These are phyloP conservation scores for Rattus rattus DNA, from an alignment of 2,113 vertebrate genomes.

Conservation along the genomic window DNA sequence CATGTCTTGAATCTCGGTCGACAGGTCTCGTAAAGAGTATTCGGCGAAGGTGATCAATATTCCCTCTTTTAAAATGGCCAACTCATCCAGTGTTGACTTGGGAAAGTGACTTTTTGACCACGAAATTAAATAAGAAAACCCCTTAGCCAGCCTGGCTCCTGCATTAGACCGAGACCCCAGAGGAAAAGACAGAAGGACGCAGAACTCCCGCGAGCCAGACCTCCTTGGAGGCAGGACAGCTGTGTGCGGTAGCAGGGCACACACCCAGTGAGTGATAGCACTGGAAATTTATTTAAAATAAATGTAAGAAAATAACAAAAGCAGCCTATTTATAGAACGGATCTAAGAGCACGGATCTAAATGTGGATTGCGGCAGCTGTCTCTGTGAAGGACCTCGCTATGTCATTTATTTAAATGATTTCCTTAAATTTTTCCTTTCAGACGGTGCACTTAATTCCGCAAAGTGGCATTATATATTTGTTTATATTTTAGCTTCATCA, in stretches of 20 bases:
- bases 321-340: constrained; percentile 67
- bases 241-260: constrained; percentile 40
- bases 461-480: constrained; percentile 62
- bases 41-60: neutral
- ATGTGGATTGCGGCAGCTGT: constrained; percentile 72
- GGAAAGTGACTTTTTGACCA: neutral
- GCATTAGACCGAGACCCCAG: constrained; percentile 54
- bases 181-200: constrained; percentile 68
- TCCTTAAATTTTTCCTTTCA: constrained; percentile 74
- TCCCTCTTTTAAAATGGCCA: neutral
- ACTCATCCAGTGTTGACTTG: constrained; percentile 31
- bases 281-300: constrained; percentile 81
- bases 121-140: neutral
- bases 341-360: constrained; percentile 80
- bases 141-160: constrained; percentile 28
- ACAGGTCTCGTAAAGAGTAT: neutral
- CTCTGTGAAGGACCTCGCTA: constrained; percentile 71
- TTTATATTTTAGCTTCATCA: constrained; percentile 72
- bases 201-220: constrained; percentile 74
- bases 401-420: constrained; percentile 77
- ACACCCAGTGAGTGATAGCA: constrained; percentile 80
- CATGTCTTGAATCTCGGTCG: neutral
- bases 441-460: constrained; percentile 69
- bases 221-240: constrained; percentile 69
- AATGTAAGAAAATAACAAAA: constrained; percentile 82